Percentiles rank a stretch among this genome's conserved stretches.
Evolutionary conservation across 2,888 invertebrate genomes (phyloP).

Genomic region (Drosophila lutescens): DNA sequence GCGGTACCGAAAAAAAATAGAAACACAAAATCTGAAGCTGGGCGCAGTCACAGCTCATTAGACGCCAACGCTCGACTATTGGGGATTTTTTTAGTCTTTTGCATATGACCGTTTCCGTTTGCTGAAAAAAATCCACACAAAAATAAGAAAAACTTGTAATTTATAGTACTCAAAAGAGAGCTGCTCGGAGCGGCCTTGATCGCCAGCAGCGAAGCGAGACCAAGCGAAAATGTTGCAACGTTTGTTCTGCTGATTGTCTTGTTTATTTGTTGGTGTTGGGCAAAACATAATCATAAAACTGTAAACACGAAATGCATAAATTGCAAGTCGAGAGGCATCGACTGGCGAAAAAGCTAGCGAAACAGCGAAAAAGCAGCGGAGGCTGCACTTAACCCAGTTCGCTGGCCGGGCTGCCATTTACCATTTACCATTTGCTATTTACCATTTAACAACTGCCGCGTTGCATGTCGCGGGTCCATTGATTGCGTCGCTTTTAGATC

Average conservation of each 20-base stretch:
- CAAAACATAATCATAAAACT: constrained; percentile 60
- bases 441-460: constrained; percentile 42
- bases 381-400: constrained; percentile 69
- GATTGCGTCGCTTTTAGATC: constrained; percentile 55
- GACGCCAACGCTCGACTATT: constrained; percentile 48
- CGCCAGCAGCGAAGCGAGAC: constrained; percentile 44
- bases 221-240: constrained; percentile 66
- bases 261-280: constrained; percentile 57
- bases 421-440: constrained; percentile 25
- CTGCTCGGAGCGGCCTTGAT: constrained; percentile 63
- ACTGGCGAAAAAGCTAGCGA: constrained; percentile 2
- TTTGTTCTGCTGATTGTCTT: constrained; percentile 71
- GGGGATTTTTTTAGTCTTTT: constrained; percentile 19
- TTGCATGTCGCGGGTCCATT: constrained; percentile 65
- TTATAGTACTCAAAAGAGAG: constrained; percentile 58
- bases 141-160: constrained; percentile 52
- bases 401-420: constrained; percentile 42
- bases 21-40: constrained; percentile 9
- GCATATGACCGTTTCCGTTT: constrained; percentile 70
- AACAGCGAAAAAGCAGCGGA: constrained; percentile 13
- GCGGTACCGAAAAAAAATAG: constrained; percentile 19
- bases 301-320: constrained; percentile 60
- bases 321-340: constrained; percentile 47
- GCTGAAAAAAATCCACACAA: constrained; percentile 16
- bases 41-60: constrained; percentile 66